Evolutionary conservation across 1,140 invertebrate genomes (phyloP), one percentile per base, ranked within the genome.

Genomic region (Drosophila tsacasi): DNA sequence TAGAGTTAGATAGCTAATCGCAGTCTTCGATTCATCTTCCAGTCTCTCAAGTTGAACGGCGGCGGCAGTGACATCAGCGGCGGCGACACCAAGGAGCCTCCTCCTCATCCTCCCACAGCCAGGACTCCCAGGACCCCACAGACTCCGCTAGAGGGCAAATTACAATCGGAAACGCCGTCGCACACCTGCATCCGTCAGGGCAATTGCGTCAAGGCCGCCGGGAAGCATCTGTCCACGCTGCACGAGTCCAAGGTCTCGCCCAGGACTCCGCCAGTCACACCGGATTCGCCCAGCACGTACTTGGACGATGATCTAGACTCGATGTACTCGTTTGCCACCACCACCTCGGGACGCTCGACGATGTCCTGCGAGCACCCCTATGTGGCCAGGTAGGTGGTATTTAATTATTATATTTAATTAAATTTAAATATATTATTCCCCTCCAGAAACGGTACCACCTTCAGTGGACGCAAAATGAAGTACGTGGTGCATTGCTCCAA

Each of bases 401-500:
- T 40, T 17, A 17, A 19, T 10, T 5, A 2, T 17, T 0, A 15
- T 15, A 27, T 46, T 30, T 60, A 60, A 17, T 19, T 21, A 21
- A 23, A 47, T 25, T 19, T 25, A 23, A 49, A 32, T 8, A 5
- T 44, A 37, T 30, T 27, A 21, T 6, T 13, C 8, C 21, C 9
- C 6, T 35, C 0, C n/a, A 95, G 96, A 79, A 97, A 97, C 92
- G 96, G 96, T 9, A 97, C 96, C 12, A 97, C 96, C 21, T 97
- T 96, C 76, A 95, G 94, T 87, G 95, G 94, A 13, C 93, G 95
- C 40, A 95, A 94, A 55, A 96, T 95, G 92, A 96, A 96, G 79
- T 97, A 97, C 91, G 96, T 97, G 32, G 95, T 97, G 30, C 97
- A 97, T 92, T 97, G 97, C 91, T 96, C 96, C 15, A 95, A 96